These are phyloP conservation scores for Nasonia giraulti DNA, from an alignment of 1,140 invertebrate species.

Conservation along the genomic window DNA sequence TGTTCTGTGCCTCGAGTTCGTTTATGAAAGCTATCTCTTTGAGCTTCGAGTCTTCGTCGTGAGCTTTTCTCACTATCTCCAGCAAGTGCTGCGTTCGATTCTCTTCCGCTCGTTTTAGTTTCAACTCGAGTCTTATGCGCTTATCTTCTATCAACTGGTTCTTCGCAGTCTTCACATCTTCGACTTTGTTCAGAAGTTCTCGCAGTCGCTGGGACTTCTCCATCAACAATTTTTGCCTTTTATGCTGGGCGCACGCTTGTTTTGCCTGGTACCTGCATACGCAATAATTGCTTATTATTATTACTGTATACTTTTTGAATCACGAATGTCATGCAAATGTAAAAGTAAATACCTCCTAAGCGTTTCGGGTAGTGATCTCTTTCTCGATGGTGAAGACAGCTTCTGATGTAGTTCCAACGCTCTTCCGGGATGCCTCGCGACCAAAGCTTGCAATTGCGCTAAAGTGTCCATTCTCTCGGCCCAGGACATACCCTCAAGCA, in stretches of 20 bases:
- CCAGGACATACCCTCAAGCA: slow-evolving; percentile 85
- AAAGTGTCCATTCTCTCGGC: slow-evolving; percentile 86
- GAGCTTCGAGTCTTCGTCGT: slow-evolving; percentile 97
- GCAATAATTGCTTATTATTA: neutral
- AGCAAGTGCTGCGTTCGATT: slow-evolving; percentile 88
- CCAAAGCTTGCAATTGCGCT: slow-evolving; percentile 83
- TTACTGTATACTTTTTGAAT: neutral
- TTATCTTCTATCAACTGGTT: slow-evolving; percentile 90
- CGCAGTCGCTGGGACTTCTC: slow-evolving; percentile 91
- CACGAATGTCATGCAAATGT: neutral
- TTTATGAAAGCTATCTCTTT: slow-evolving; percentile 99
- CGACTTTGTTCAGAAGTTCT: slow-evolving; percentile 90
- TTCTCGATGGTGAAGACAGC: slow-evolving; percentile 90
- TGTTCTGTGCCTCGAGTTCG: slow-evolving; percentile 95
- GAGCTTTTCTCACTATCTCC: slow-evolving; percentile 93
- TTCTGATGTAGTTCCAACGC: slow-evolving; percentile 95
- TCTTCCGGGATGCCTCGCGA: slow-evolving; percentile 90
- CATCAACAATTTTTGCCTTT: slow-evolving; percentile 85
- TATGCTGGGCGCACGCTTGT: slow-evolving; percentile 87
- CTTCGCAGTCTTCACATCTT: slow-evolving; percentile 91
- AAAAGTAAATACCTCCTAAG: slow-evolving; percentile 30
- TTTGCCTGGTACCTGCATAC: slow-evolving; percentile 86
- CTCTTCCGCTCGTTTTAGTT: slow-evolving; percentile 92
- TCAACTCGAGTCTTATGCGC: slow-evolving; percentile 87
- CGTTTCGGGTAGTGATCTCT: slow-evolving; percentile 87